Evolutionary conservation across 2,888 invertebrate genomes (phyloP), one percentile per base, ranked within the genome.

Genomic region (Protodeltote pygarga): DNA sequence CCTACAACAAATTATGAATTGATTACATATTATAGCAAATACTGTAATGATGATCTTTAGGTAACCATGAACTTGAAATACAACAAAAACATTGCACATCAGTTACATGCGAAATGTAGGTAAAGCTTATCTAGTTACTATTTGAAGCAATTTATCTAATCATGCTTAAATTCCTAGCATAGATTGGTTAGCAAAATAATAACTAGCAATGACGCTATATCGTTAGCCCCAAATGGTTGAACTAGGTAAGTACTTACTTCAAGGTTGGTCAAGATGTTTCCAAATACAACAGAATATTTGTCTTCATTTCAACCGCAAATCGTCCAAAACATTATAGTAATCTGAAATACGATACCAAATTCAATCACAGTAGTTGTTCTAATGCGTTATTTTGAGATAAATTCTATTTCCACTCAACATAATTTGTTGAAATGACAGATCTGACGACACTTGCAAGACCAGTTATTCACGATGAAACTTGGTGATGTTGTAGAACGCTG

Each of bases 191-290:
- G 5, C 13, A 42, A 42, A 41, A 48, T 48, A 65, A 49, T 62
- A 61, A 52, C 42, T 55, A 60, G 39, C 62, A 69, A 73, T 65
- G 72, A 71, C 68, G 71, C 68, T 71, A 25, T 64, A 67, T 32
- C 55, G 59, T 47, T 48, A 46, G 53, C 8, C 62, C 52, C 53
- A 69, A 65, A 67, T 71, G 67, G 63, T 67, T 69, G 54, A 47
- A n/a, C n/a, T n/a, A n/a, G n/a, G n/a, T n/a, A n/a, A 63, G 67
- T 84, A 89, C 91, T 89, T 71, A 90, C 91, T 91, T 89, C 89
- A 88, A 89, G 89, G 89, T 87, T 89, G 89, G 90, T 90, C 89
- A 91, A 89, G 91, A 89, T 87, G 83, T 85, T 89, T 81, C 83
- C 77, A 85, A 79, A 79, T 83, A 77, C 65, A 86, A 77, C 74